These are phyloP conservation scores for Lissonota sp. DNA, from an alignment of 2,888 invertebrate genomes.

Conservation along the genomic window DNA sequence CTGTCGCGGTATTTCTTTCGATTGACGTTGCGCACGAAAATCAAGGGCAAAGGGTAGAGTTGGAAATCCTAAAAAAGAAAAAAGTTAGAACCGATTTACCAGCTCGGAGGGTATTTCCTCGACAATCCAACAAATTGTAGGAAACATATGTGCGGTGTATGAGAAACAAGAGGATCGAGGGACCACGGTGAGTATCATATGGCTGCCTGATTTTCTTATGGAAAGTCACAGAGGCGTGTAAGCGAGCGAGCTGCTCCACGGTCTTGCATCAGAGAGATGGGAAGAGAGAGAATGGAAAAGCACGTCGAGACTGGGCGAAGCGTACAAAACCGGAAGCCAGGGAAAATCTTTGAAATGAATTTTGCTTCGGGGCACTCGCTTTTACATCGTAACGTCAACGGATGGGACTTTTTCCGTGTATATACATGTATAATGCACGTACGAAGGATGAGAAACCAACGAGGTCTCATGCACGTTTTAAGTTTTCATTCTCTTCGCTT, in stretches of 20 bases:
- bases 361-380: constrained; percentile 68
- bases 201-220: constrained; percentile 61
- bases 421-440: constrained; percentile 14
- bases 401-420: constrained; percentile 2
- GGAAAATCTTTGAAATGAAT: constrained; percentile 71
- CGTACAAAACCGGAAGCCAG: constrained; percentile 33
- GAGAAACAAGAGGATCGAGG: constrained; percentile 43
- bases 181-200: constrained; percentile 48
- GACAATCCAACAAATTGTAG: no score
- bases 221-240: constrained; percentile 58
- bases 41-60: no score
- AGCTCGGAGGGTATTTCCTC: no score
- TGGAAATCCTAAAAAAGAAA: no score
- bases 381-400: constrained; percentile 29
- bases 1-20: no score
- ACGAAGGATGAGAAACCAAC: constrained; percentile 3
- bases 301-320: constrained; percentile 40
- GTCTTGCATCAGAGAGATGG: constrained; percentile 1
- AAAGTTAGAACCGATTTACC: no score
- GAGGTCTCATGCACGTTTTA: constrained; percentile 25
- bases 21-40: no score
- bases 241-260: no score
- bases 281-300: constrained; percentile 39
- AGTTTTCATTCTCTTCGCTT: constrained; percentile 46
- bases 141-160: background rate